Evolutionary conservation across 2,113 vertebrate species (phyloP).

Genomic region (Amazona vittata): DNA sequence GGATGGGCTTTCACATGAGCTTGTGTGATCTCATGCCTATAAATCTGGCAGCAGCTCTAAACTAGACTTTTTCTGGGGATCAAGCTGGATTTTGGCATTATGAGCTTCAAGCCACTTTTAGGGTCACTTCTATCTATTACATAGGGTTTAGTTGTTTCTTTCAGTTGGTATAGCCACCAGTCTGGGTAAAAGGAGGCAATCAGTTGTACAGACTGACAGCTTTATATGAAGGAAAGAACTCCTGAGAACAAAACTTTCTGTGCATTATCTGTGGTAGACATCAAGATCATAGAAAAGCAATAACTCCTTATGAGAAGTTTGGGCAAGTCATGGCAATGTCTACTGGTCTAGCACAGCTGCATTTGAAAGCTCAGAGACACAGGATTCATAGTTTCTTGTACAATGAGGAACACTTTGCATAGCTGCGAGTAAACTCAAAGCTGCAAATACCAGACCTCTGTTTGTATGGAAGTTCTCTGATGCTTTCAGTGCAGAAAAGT

Average conservation of each 20-base stretch:
- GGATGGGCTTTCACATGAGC: not conserved
- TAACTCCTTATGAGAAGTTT: not conserved
- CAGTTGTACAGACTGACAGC: not conserved
- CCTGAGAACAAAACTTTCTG: not conserved
- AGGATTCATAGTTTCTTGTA: not conserved
- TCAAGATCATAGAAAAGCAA: not conserved
- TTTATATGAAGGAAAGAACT: not conserved
- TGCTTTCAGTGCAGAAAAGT: not conserved
- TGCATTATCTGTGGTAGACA: not conserved
- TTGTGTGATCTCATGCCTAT: not conserved
- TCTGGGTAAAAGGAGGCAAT: not conserved
- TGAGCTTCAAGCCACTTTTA: not conserved
- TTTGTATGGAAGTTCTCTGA: not conserved
- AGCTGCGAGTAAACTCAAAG: not conserved
- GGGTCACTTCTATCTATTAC: not conserved
- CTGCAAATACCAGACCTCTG: not conserved
- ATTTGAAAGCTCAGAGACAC: not conserved
- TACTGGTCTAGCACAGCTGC: not conserved
- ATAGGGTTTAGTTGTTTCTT: not conserved
- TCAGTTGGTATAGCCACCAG: not conserved
- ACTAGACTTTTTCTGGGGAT: not conserved
- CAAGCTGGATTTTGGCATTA: not conserved
- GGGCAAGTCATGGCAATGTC: not conserved
- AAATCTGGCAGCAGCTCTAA: not conserved
- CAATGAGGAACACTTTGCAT: fast-evolving